Evolutionary conservation across 2,797 vertebrate genomes (phyloP).

Genomic region (Sebastolobus alascanus): DNA sequence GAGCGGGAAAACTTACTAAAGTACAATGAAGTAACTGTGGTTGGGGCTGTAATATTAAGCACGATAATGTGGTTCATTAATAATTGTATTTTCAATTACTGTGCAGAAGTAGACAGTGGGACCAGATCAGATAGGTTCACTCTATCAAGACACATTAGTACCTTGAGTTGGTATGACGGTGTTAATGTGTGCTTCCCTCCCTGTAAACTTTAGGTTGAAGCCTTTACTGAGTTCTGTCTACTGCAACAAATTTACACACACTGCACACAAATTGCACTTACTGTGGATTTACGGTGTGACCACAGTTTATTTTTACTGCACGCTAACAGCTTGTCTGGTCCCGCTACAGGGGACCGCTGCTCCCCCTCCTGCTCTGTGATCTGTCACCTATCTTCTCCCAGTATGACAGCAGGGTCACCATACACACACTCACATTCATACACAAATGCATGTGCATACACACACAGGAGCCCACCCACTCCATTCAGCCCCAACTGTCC

Average conservation of each 20-base stretch:
- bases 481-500: constrained; percentile 65
- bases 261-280: constrained; percentile 33
- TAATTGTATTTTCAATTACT: background rate
- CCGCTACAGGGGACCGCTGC: constrained; percentile 64
- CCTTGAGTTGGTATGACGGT: background rate
- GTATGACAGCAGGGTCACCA: constrained; percentile 79
- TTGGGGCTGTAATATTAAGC: background rate
- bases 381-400: constrained; percentile 75
- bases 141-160: constrained; percentile 4
- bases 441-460: constrained; percentile 37
- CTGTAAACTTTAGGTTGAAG: background rate
- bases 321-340: constrained; percentile 81
- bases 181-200: background rate
- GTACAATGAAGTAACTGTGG: background rate
- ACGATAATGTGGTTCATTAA: background rate
- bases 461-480: constrained; percentile 59
- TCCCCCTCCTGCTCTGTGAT: constrained; percentile 62
- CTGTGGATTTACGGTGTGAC: constrained; percentile 57
- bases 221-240: constrained; percentile 12
- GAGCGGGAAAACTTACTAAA: background rate
- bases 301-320: constrained; percentile 81
- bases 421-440: constrained; percentile 23
- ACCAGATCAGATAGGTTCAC: background rate
- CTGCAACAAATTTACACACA: constrained; percentile 57
- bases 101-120: background rate